Evolutionary conservation across 1,140 invertebrate species (phyloP), one percentile per base, ranked within the genome.

Genomic region (Diachasma alloeum): DNA sequence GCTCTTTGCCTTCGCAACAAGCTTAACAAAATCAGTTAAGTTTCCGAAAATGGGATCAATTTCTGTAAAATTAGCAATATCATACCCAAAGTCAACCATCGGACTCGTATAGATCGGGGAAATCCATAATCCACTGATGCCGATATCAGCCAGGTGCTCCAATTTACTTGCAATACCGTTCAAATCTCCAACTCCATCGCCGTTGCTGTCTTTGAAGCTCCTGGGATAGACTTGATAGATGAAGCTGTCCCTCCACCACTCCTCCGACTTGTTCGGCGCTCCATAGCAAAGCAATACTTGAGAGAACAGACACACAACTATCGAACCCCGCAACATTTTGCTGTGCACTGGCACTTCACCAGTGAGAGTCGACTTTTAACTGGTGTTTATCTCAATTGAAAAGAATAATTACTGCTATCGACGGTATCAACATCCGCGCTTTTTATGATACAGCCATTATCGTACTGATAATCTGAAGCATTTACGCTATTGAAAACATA

Each of bases 171-270:
- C 74, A 8, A 85, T 84, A 15, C 83, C 84, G 74, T 89, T 87
- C 5, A 97, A 84, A 85, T 96, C 95, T 0, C 96, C 95, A 15
- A 94, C 89, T 1, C 96, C 95, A 84, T 96, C 93, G 0, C 91
- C 93, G 83, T 95, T 90, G 68, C 91, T 92, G 83, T 97, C 96
- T 81, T 93, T 93, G 84, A 95, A 97, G 0, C 95, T 95, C 68
- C 94, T 89, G 0, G 94, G 94, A 84, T 96, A 95, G 56, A 96
- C 92, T 86, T 96, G 94, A 85, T 97, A 97, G 24, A 96, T 89
- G 6, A 92, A 84, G 0, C 91, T 92, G 26, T 91, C 91, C 76
- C 95, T 90, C 92, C 94, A 96, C 95, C 95, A 97, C 67, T 76
- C 75, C 39, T 68, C 70, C 22, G 74, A 69, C 81, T 92, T 87